phyloP scores from a whole-genome alignment of 1,140 invertebrate genomes.

The Planococcus citri region DNA sequence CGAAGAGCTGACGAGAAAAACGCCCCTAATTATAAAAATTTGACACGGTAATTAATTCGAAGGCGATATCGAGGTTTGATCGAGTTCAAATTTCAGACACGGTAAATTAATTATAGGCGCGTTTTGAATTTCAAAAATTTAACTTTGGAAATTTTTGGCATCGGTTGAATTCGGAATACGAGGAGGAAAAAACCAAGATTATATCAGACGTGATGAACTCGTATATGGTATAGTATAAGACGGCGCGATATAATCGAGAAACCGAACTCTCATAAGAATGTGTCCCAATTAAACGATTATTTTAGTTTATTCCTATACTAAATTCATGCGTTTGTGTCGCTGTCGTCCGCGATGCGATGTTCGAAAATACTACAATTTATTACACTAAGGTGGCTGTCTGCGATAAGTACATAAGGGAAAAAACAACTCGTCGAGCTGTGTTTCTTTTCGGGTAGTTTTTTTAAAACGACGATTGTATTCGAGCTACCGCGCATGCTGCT shows the following conservation, averaged over 20 bases:
- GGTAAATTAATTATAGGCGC: neutral
- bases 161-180: neutral
- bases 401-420: too few relatives aligned
- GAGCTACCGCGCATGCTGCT: neutral
- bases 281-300: conserved; percentile 7
- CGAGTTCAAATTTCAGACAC: neutral
- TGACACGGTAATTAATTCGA: neutral
- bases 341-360: too few relatives aligned
- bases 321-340: neutral
- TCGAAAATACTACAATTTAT: too few relatives aligned
- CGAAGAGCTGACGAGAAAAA: neutral
- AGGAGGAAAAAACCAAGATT: neutral
- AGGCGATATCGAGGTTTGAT: neutral
- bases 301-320: neutral
- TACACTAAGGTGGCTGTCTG: too few relatives aligned
- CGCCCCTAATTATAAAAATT: neutral
- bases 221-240: neutral
- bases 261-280: neutral
- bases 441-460: too few relatives aligned
- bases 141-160: neutral
- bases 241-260: neutral
- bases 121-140: neutral
- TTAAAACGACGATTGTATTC: neutral
- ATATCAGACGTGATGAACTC: neutral
- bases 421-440: too few relatives aligned